Percentiles rank a stretch among this genome's conserved stretches.
phyloP scores from a whole-genome alignment of 1,140 invertebrate genomes.

The Eueides isabella region DNA sequence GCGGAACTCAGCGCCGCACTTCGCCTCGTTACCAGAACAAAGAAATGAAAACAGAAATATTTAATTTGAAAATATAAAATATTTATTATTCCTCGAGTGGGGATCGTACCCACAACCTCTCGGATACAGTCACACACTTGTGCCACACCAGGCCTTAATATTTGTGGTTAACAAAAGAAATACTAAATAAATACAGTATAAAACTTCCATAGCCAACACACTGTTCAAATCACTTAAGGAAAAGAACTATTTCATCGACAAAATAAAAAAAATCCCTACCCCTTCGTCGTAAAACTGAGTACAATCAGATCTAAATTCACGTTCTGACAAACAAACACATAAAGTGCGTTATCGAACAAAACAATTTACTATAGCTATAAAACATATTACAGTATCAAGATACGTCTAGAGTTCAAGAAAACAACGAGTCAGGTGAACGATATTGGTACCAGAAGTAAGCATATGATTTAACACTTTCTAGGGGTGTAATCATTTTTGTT shows the following conservation, averaged over 20 bases:
- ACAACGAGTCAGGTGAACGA: neutral
- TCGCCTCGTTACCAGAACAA: no score
- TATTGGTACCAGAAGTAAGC: neutral
- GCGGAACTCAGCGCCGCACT: no score
- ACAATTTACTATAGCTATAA: constrained; percentile 10
- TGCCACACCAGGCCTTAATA: no score
- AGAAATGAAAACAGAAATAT: no score
- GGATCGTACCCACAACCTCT: no score
- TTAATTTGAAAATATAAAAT: no score
- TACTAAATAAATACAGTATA: no score
- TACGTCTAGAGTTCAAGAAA: neutral
- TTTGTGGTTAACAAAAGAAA: no score
- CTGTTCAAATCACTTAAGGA: no score
- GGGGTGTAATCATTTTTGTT: neutral
- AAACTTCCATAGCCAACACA: no score
- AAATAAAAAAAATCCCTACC: neutral
- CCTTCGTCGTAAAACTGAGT: constrained; percentile 18
- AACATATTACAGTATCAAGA: constrained; percentile 22
- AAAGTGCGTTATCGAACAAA: constrained; percentile 27
- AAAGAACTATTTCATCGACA: neutral
- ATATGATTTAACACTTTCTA: neutral
- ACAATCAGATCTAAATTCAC: constrained; percentile 27
- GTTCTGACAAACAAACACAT: constrained; percentile 29
- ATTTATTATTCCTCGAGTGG: no score
- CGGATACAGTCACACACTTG: no score